Base-by-base conservation (phyloP, 2,113 vertebrate species). In the Callionymus lyra region DNA sequence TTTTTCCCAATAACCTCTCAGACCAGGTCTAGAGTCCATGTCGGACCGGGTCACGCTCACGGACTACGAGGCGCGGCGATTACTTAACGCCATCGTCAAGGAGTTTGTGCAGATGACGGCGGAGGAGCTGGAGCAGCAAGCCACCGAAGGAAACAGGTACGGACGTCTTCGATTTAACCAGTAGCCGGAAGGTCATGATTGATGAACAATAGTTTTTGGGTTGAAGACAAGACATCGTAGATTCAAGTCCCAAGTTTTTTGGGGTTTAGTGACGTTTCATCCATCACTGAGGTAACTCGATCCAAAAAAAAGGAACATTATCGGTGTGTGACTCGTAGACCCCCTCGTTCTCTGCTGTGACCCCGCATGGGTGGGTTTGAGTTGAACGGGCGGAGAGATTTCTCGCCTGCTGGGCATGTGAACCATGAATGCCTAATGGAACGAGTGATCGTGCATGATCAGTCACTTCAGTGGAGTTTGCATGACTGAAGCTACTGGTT, bases 41-140 rank as follows among this genome's bases (percentile, higher is more conserved):
- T 74, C 89, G 8, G 91, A 93, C 34, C 81, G 76, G 18, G 75
- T 85, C 51, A 75, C 62, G 1, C 85, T 94, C 63, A 88, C 83
- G 18, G 90, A 96, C 52, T 90, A 91, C 0, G 90, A 98, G 71
- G 87, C 88, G 1, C 84, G 85, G 46, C 61, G 90, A 74, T 84
- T 98, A 75, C 82, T 97, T 77, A 93, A 89, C 27, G 90, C 90
- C 0, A 82, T 98, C 15, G 78, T 93, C 50, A 92, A 90, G 77
- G 89, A 90, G 65, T 92, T 93, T 49, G 59, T 92, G 59, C 90
- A 91, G 82, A 87, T 90, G 86, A 91, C 88, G 12, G 83, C 86
- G 3, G 87, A 90, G 34, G 90, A 95, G 31, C 70, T 90, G 86
- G 89, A 91, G 36, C 86, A 85, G 74, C 75, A 85, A 63, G 81